Evolutionary conservation across 2,113 vertebrate genomes (phyloP).

Genomic region (Peucedramus taeniatus): DNA sequence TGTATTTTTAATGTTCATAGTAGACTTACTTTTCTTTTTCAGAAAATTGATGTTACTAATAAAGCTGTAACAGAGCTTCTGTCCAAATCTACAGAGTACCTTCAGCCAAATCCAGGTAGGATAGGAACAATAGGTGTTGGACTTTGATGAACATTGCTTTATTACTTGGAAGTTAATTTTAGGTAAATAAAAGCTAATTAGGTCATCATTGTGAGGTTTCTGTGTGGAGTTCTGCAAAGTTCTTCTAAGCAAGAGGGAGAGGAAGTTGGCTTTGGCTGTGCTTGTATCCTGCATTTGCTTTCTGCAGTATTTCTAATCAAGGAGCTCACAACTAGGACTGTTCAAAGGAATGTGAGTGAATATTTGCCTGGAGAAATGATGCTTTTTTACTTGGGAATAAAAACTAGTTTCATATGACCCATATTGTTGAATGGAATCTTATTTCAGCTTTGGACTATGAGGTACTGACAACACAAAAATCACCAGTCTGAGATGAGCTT

Average conservation of each 20-base stretch:
- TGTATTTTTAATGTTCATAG: not conserved
- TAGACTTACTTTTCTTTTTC: constrained; percentile 13
- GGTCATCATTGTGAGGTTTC: not conserved
- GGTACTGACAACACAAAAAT: not conserved
- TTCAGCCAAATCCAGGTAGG: constrained; percentile 94
- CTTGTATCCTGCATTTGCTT: not conserved
- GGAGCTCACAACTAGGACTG: not conserved
- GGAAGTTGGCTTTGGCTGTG: not conserved
- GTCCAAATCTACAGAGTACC: constrained; percentile 91
- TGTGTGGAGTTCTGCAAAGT: not conserved
- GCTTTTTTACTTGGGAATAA: not conserved
- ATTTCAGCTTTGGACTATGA: not conserved
- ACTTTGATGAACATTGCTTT: not conserved
- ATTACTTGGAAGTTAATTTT: not conserved
- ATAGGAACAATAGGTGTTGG: not conserved
- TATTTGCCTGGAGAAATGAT: not conserved
- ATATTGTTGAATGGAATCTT: not conserved
- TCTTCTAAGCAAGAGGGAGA: not conserved
- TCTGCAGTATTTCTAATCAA: not conserved
- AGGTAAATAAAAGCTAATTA: not conserved
- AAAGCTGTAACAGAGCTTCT: constrained; percentile 90
- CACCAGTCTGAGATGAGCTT: not conserved
- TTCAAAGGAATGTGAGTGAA: not conserved
- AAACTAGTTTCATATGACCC: not conserved
- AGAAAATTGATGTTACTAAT: constrained; percentile 96